Conservation (phyloP, 2,797 vertebrate genomes). For the Arnoldichthys spilopterus region DNA sequence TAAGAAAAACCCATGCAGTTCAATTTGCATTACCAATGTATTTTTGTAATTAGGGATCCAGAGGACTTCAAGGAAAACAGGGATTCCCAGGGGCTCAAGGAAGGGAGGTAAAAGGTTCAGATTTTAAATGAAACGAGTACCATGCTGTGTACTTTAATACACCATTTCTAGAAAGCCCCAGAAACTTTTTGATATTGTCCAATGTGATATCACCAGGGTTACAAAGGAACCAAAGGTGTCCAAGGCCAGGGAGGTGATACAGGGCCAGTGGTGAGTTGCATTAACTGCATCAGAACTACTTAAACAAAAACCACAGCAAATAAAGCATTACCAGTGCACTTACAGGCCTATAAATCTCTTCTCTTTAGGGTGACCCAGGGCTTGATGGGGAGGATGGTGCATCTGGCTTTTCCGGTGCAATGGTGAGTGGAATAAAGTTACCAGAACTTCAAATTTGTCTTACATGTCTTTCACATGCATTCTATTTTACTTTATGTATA, state of each 20-base stretch:
- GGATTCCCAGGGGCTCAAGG: conserved; percentile 78
- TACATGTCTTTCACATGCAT: background rate
- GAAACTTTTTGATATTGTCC: background rate
- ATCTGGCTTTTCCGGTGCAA: conserved; percentile 77
- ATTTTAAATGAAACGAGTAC: background rate
- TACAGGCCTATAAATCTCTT: background rate
- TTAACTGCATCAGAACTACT: background rate
- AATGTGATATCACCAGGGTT: conserved; percentile 70
- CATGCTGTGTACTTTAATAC: background rate
- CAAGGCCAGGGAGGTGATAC: conserved; percentile 77
- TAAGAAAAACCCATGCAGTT: background rate
- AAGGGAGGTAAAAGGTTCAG: conserved; percentile 72
- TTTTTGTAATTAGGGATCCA: conserved; percentile 70
- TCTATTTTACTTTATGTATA: conserved; percentile 38
- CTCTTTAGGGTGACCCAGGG: conserved; percentile 70
- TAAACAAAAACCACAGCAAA: background rate
- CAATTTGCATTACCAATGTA: conserved; percentile 3
- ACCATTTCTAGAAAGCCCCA: background rate
- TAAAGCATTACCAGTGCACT: background rate
- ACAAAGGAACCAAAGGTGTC: conserved; percentile 82
- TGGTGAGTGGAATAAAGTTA: conserved; percentile 63
- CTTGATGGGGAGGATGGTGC: conserved; percentile 75
- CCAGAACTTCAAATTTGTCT: background rate
- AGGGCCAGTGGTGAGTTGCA: conserved; percentile 71
- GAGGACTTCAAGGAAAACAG: conserved; percentile 72